These are phyloP conservation scores for Tolypeutes matacus DNA, from an alignment of 2,797 vertebrate genomes.

Conservation along the genomic window DNA sequence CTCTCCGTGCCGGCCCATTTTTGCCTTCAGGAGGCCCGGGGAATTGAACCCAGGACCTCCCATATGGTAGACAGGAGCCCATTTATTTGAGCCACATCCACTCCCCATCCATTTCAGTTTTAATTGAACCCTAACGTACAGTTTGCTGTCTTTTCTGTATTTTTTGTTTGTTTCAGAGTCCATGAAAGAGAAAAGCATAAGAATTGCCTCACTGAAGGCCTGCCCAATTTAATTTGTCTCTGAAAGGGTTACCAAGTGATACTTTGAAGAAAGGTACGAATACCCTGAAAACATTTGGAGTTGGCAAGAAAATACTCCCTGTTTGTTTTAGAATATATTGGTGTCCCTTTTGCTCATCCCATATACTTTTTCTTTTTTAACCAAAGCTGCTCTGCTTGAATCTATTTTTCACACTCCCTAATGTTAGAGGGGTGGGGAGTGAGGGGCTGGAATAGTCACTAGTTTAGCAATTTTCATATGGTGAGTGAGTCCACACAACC, in stretches of 20 bases:
- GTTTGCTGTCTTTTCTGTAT: not conserved
- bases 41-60: too few species aligned
- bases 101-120: not conserved
- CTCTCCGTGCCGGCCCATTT: too few species aligned
- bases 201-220: not conserved
- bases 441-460: not conserved
- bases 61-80: too few species aligned
- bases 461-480: not conserved
- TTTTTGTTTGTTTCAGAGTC: constrained; percentile 23
- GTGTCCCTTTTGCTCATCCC: not conserved
- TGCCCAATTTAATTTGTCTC: not conserved
- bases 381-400: not conserved
- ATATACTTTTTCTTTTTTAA: not conserved
- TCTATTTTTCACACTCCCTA: not conserved
- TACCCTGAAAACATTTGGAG: not conserved
- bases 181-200: not conserved
- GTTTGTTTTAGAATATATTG: not conserved
- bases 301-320: not conserved
- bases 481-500: not conserved
- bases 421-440: not conserved
- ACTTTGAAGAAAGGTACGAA: not conserved
- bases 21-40: too few species aligned
- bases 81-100: too few species aligned
- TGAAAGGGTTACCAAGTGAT: constrained; percentile 28
- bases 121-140: not conserved